Base-by-base conservation (phyloP, 53 echinoderm and acorn worm genomes). In the Pentamera pediparva region DNA sequence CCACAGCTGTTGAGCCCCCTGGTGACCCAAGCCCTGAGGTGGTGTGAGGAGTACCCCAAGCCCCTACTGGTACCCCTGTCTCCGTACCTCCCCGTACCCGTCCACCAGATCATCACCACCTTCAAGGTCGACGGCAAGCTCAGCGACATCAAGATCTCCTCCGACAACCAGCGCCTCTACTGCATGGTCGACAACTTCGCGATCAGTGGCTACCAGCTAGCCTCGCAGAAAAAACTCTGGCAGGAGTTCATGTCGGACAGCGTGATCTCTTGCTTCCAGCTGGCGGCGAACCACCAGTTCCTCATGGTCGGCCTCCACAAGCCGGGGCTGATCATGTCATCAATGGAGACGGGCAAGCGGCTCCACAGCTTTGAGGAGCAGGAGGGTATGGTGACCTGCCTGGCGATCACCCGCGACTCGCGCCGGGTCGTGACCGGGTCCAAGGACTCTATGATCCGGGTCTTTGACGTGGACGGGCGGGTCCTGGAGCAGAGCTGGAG, bases 41-140 rank as follows among this genome's bases (percentile, higher is more conserved):
- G 91, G 98, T 98, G 98, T 29, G 98, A 91, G 59, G 83, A 88
- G 56, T 98, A 86, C 79, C 86, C 98, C 6, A 82, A 86, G 33
- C 98, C 98, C 20, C 82, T 98, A 47, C 81, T 98, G 32, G 91
- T 91, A 22, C 98, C 98, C 39, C 64, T 91, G 0, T 81, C 91
- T 11, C 86, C 91, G 39, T 98, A 91, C 91, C 75, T 98, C 18
- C 98, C 98, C 1, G 72, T 87, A 19, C 85, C 91, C 6, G 79
- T 86, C 29, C 82, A 98, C 51, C 83, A 85, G 17, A 82, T 86
- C 76, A 76, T 98, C 64, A 81, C 91, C 3, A 78, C 81, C 9
- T 76, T 92, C 36, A 77, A 79, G 63, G 83, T 82, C 43, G 83
- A 80, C 32, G 61, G 70, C 17, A 61, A 81, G 6, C 65, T 91